Percentiles rank a stretch among this genome's conserved stretches.
These are phyloP conservation scores for Eciton burchellii DNA, from an alignment of 1,140 invertebrate genomes.

Conservation along the genomic window DNA sequence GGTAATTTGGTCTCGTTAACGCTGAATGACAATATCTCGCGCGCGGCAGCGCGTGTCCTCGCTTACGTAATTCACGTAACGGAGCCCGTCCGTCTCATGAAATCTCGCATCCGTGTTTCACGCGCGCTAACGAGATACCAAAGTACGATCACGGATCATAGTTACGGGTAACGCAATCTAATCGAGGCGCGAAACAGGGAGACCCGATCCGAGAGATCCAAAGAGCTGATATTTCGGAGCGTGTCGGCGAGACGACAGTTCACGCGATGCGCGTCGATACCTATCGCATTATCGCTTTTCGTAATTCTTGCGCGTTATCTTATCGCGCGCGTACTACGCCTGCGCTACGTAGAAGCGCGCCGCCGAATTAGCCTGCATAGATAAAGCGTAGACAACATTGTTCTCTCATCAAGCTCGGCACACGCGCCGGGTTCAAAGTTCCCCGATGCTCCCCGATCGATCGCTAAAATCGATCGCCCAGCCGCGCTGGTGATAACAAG, in stretches of 20 bases:
- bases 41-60: background rate
- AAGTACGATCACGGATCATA: background rate
- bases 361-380: background rate
- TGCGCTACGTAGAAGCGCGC: too few species aligned
- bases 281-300: background rate
- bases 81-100: background rate
- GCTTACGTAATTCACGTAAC: background rate
- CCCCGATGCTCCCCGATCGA: conserved; percentile 40
- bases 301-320: too few species aligned
- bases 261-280: background rate
- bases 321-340: background rate
- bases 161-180: too few species aligned
- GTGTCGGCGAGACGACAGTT: background rate
- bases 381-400: background rate
- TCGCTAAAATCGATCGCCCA: conserved; percentile 33
- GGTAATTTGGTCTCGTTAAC: conserved; percentile 54
- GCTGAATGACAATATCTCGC: conserved; percentile 50
- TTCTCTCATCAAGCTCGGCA: background rate
- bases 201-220: background rate
- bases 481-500: conserved; percentile 23
- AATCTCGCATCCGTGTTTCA: conserved; percentile 7
- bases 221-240: too few species aligned
- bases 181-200: background rate
- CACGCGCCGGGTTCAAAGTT: conserved; percentile 31
- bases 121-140: background rate